These are phyloP conservation scores for Bombus breviceps DNA, from an alignment of 1,140 invertebrate genomes.

Conservation along the genomic window DNA sequence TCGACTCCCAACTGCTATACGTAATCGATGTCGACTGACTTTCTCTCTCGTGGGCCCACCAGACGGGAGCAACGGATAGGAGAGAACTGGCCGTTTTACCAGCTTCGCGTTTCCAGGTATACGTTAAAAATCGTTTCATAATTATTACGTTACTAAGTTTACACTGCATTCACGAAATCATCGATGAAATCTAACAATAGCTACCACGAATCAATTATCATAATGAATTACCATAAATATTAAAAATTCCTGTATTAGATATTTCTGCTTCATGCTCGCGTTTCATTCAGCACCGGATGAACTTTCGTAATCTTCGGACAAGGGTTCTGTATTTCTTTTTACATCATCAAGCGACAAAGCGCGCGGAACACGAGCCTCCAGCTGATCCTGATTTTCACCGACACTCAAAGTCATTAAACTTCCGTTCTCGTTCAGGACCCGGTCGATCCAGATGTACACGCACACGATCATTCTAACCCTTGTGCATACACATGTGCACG, in stretches of 20 bases:
- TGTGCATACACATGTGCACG: not conserved
- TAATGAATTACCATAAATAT: not conserved
- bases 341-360: slow-evolving; percentile 9
- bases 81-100: slow-evolving; percentile 5
- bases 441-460: slow-evolving; percentile 34
- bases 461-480: not conserved
- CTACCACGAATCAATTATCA: not conserved
- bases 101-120: slow-evolving; percentile 6
- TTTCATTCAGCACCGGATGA: not conserved
- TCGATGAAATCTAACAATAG: not conserved
- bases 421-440: slow-evolving; percentile 25
- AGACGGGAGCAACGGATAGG: slow-evolving; percentile 26
- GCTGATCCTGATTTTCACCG: slow-evolving; percentile 43
- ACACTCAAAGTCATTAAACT: slow-evolving; percentile 51
- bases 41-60: slow-evolving; percentile 62
- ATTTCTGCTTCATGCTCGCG: too few relatives aligned
- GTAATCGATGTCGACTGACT: slow-evolving; percentile 75
- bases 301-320: not conserved
- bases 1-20: slow-evolving; percentile 70
- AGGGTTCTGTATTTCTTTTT: not conserved
- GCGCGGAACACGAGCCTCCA: not conserved
- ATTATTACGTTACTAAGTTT: not conserved
- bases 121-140: not conserved
- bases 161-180: not conserved
- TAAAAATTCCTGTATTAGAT: too few relatives aligned